These are phyloP conservation scores for Heliconius charithonia DNA, from an alignment of 2,888 invertebrate species.

Conservation along the genomic window DNA sequence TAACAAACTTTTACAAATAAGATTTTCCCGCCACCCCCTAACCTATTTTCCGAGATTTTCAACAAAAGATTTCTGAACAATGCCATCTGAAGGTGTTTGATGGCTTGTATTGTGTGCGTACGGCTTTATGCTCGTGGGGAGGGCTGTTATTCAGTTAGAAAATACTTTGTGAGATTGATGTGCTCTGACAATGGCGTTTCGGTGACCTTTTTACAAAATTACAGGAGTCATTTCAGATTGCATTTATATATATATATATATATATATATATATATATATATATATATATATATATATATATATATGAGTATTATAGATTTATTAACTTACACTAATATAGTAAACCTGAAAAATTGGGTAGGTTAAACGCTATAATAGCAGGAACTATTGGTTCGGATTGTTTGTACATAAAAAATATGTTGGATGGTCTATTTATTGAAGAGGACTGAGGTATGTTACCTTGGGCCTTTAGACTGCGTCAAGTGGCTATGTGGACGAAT, in stretches of 20 bases:
- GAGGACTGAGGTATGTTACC: too few relatives aligned
- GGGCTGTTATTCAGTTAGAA: constrained; percentile 31
- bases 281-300: too few relatives aligned
- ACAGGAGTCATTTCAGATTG: neutral
- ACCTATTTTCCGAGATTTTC: constrained; percentile 35
- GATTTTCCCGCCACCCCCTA: constrained; percentile 6
- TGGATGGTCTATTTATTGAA: too few relatives aligned
- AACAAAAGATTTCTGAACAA: constrained; percentile 42
- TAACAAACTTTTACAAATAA: neutral
- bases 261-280: too few relatives aligned
- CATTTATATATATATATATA: neutral
- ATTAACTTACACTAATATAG: neutral
- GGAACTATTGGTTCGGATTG: too few relatives aligned
- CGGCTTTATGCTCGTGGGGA: constrained; percentile 33
- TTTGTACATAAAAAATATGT: too few relatives aligned
- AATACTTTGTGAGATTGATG: constrained; percentile 31
- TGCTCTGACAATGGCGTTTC: constrained; percentile 16
- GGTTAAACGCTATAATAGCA: too few relatives aligned
- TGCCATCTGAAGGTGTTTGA: constrained; percentile 39
- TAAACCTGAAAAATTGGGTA: too few relatives aligned
- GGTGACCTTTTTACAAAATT: constrained; percentile 15
- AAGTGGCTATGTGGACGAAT: too few relatives aligned
- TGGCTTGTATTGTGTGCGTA: constrained; percentile 35
- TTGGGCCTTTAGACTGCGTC: too few relatives aligned
- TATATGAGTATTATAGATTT: neutral